Conservation (phyloP, 1,140 invertebrate genomes). For the Notospermus geniculatus region DNA sequence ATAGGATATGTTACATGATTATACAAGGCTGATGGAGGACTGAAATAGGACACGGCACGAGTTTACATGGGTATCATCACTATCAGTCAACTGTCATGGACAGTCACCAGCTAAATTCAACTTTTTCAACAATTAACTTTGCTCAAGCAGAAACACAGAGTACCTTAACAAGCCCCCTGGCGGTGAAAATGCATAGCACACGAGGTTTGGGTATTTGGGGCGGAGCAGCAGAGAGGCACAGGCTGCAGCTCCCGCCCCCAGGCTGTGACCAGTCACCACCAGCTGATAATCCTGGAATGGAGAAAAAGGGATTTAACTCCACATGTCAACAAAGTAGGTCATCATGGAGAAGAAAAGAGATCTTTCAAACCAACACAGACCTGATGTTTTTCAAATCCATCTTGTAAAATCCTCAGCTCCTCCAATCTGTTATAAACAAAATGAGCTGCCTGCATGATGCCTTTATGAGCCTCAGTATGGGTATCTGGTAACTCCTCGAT, state of each 20-base stretch:
- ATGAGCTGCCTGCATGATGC: slow-evolving; percentile 80
- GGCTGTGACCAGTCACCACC: slow-evolving; percentile 84
- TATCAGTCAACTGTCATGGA: too few relatives aligned
- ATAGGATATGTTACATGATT: slow-evolving; percentile 8
- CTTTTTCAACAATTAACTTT: too few relatives aligned
- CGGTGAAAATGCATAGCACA: slow-evolving; percentile 83
- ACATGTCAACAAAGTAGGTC: too few relatives aligned
- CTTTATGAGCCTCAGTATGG: slow-evolving; percentile 70
- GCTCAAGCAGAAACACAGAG: too few relatives aligned
- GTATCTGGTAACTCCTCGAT: slow-evolving; percentile 65
- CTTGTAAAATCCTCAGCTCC: slow-evolving; percentile 53
- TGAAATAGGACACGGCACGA: slow-evolving; percentile 25
- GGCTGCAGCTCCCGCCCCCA: slow-evolving; percentile 86
- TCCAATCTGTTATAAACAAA: slow-evolving; percentile 74
- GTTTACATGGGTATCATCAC: too few relatives aligned
- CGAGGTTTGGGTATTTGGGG: slow-evolving; percentile 72
- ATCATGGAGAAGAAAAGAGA: too few relatives aligned
- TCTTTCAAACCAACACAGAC: too few relatives aligned
- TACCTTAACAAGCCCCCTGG: slow-evolving; percentile 78
- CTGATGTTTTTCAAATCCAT: slow-evolving; percentile 32
- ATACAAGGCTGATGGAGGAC: too few relatives aligned
- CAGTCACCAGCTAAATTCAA: too few relatives aligned
- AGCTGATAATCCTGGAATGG: slow-evolving; percentile 72
- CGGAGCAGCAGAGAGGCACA: slow-evolving; percentile 81
- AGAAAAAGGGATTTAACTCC: too few relatives aligned